phyloP scores from a whole-genome alignment of 2,113 vertebrate genomes.

The Anhinga anhinga region DNA sequence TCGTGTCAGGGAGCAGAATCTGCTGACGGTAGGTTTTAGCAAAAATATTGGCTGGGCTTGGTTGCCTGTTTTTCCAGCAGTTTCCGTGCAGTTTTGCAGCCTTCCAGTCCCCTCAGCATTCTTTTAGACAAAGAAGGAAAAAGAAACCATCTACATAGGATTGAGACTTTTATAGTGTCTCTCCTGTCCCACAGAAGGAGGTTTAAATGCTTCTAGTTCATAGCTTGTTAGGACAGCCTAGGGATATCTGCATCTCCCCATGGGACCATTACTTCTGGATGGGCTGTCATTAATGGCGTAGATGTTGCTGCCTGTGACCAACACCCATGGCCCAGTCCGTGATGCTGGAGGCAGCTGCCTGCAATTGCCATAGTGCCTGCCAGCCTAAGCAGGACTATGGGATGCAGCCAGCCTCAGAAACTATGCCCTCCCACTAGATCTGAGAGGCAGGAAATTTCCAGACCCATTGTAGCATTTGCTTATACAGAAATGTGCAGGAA shows the following conservation, averaged over 20 bases:
- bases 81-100: neutral
- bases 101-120: neutral
- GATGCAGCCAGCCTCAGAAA: neutral
- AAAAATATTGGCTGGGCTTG: neutral
- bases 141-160: neutral
- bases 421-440: neutral
- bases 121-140: neutral
- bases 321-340: neutral
- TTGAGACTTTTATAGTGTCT: neutral
- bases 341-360: neutral
- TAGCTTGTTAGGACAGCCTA: neutral
- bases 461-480: neutral
- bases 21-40: neutral
- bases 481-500: neutral
- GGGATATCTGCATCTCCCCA: neutral
- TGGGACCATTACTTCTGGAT: neutral
- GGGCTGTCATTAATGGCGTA: neutral
- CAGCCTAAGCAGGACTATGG: neutral
- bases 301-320: neutral
- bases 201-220: neutral
- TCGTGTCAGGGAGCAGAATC: neutral
- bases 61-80: neutral
- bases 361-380: too few relatives aligned
- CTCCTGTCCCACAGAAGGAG: neutral
- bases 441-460: neutral